Conservation (phyloP, 2,888 invertebrate species). For the Bibio marci region DNA sequence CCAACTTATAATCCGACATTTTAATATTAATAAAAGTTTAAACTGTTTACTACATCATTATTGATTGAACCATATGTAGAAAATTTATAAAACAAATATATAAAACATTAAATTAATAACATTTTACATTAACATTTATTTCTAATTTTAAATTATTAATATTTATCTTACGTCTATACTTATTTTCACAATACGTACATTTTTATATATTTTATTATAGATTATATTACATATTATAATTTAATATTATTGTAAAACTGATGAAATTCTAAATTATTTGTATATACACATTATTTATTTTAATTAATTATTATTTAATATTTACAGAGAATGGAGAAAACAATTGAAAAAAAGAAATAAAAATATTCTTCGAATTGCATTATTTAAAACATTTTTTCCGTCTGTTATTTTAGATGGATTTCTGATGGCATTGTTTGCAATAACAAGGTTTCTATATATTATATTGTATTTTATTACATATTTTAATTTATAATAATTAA, state of each 20-base stretch:
- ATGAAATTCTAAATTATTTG: background rate
- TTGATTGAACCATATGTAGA: too few species aligned
- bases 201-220: too few species aligned
- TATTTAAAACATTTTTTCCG: conserved; percentile 49
- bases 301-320: conserved; percentile 16
- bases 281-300: background rate
- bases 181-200: too few species aligned
- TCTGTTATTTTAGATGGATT: conserved; percentile 47
- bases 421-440: conserved; percentile 32
- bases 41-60: too few species aligned
- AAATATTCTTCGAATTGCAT: conserved; percentile 41
- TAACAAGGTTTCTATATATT: conserved; percentile 27
- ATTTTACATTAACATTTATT: too few species aligned
- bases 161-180: too few species aligned
- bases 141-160: too few species aligned
- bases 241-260: background rate
- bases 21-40: too few species aligned
- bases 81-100: too few species aligned
- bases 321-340: conserved; percentile 45
- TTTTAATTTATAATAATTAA: conserved; percentile 7
- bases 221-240: background rate
- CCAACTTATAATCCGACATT: too few species aligned
- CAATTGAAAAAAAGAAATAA: conserved; percentile 39
- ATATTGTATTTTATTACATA: too few species aligned
- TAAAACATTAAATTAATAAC: too few species aligned